Evolutionary conservation across 1,140 invertebrate genomes (phyloP), one percentile per base, ranked within the genome.

Genomic region (Drosophila pachea): DNA sequence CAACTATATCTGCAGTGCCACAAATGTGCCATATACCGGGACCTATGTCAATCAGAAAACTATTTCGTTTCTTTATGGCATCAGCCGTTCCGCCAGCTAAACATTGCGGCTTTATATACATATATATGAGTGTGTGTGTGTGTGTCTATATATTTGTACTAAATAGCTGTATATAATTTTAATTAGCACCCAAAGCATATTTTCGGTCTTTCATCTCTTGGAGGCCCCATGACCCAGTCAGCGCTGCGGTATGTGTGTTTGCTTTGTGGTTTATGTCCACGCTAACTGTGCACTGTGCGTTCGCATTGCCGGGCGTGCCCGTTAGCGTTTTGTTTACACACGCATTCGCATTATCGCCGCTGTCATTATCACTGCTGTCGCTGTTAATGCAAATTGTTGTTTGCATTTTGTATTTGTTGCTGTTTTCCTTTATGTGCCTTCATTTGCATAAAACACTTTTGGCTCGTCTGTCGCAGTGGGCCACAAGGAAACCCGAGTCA

Each of bases 391-490:
- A 83, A 83, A 78, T 83, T 78, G 52, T 33, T 62, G 36, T 55
- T 36, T 42, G 36, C 16, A 53, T 40, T 47, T 47, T 45, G 29
- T 68, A 64, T 72, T 66, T 66, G 54, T 59, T 68, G 54, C 48
- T 74, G 64, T 64, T 56, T 52, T 64, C 48, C 48, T 59, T 68
- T 68, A 50, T 78, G 72, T 68, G 38, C 63, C 29, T 66, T 63
- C 50, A 84, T 84, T 84, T 74, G 76, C 79, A 84, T 84, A 71
- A 76, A 84, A 71, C 73, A 84, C 81, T 79, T 86, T 84, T 76
- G 66, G 65, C 22, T 22, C 22, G 22, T 63, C 68, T 42, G 56
- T 63, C 40, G 59, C 48, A 42, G 58, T 74, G 63, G 54, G 53
- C 5, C 40, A 47, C 43, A 74, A 69, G 45, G 66, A 56, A 53